Evolutionary conservation across 2,888 invertebrate genomes (phyloP).

Genomic region (Torymus aiolomorphi): DNA sequence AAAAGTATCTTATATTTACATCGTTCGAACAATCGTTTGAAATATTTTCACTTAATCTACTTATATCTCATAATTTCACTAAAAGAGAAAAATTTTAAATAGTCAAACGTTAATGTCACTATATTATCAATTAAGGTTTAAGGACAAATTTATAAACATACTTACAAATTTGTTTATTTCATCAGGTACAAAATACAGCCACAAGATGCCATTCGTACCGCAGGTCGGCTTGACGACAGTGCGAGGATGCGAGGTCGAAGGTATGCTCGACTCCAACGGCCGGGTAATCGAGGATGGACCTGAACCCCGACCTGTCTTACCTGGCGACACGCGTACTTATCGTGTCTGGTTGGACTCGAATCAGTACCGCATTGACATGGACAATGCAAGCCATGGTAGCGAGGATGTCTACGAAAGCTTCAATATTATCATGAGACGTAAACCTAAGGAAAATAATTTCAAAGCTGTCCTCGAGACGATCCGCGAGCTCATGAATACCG

Average conservation of each 20-base stretch:
- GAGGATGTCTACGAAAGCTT: constrained; percentile 95
- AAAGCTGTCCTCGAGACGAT: constrained; percentile 99
- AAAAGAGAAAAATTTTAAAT: no score
- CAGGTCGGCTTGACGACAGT: constrained; percentile 95
- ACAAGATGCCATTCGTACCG: constrained; percentile 89
- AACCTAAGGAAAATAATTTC: constrained; percentile 99
- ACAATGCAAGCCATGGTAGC: constrained; percentile 86
- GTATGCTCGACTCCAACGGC: constrained; percentile 96
- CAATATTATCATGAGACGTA: constrained; percentile 97
- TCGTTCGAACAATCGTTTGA: no score
- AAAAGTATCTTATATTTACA: no score
- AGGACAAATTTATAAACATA: no score
- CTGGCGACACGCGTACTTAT: constrained; percentile 93
- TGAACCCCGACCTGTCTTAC: constrained; percentile 89
- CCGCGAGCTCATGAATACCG: constrained; percentile 98
- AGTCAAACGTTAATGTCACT: no score
- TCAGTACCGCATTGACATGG: constrained; percentile 96
- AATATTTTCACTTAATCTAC: no score
- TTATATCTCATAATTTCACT: no score
- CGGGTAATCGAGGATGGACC: constrained; percentile 97
- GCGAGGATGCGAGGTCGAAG: constrained; percentile 98
- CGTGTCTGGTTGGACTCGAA: constrained; percentile 97
- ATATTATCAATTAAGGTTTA: no score
- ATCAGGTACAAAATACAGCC: constrained; percentile 86
- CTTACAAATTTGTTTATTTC: no score